A percentile compares a stretch with the other conserved stretches of the same genome.
Conservation (phyloP, 1,140 invertebrate genomes). For the Semibalanus balanoides region DNA sequence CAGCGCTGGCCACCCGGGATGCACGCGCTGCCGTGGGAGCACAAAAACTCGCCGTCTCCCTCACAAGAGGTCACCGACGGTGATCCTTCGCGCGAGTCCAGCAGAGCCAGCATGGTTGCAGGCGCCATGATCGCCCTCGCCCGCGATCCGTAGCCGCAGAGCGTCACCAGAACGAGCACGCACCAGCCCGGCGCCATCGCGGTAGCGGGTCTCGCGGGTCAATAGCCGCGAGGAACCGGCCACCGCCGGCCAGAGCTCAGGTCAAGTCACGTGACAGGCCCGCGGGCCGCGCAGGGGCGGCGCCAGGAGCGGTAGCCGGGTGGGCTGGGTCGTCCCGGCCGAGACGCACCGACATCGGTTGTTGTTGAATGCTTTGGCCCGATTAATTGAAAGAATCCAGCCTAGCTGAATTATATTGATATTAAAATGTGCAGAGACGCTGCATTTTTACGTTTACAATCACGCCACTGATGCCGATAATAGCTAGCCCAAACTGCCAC, state of each 20-base stretch:
- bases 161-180: neutral
- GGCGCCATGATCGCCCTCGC: neutral
- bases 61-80: neutral
- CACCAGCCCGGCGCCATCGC: neutral
- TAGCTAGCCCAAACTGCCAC: too few relatives aligned
- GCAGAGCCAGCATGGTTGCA: neutral
- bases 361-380: too few relatives aligned
- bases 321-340: too few relatives aligned
- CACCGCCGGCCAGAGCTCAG: neutral
- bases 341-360: too few relatives aligned
- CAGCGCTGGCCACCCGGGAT: constrained; percentile 19
- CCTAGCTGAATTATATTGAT: too few relatives aligned
- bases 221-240: neutral
- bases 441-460: too few relatives aligned
- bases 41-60: constrained; percentile 19
- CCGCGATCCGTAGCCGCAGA: neutral
- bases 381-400: too few relatives aligned
- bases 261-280: neutral
- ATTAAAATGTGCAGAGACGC: too few relatives aligned
- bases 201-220: too few relatives aligned
- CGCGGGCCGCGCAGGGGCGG: neutral
- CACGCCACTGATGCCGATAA: too few relatives aligned
- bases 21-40: constrained; percentile 24
- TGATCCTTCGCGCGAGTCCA: neutral
- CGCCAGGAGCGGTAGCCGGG: neutral